These are phyloP conservation scores for Anadara kagoshimensis DNA, from an alignment of 1,140 invertebrate species.

Conservation along the genomic window DNA sequence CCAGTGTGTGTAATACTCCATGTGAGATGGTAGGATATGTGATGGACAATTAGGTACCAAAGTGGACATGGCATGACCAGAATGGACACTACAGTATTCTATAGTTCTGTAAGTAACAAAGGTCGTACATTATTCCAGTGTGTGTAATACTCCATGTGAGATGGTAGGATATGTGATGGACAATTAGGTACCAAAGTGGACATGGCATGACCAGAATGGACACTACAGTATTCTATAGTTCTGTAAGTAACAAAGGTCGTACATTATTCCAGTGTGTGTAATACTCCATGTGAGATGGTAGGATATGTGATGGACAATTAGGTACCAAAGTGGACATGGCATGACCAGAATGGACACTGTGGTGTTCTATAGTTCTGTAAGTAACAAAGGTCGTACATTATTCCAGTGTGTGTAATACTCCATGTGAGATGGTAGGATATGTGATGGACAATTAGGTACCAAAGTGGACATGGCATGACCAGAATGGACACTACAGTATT, in stretches of 20 bases:
- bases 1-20: conserved; percentile 91
- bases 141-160: conserved; percentile 88
- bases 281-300: conserved; percentile 82
- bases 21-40: conserved; percentile 81
- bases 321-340: conserved; percentile 77
- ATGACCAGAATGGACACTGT: conserved; percentile 50
- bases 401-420: conserved; percentile 90
- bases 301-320: conserved; percentile 80
- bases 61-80: conserved; percentile 74
- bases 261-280: conserved; percentile 88
- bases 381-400: conserved; percentile 82
- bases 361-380: conserved; percentile 51
- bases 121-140: conserved; percentile 86
- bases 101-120: conserved; percentile 53
- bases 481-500: conserved; percentile 33
- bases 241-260: conserved; percentile 77
- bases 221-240: conserved; percentile 46
- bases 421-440: conserved; percentile 82
- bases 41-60: conserved; percentile 78
- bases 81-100: conserved; percentile 38
- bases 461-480: conserved; percentile 76
- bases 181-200: conserved; percentile 77
- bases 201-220: conserved; percentile 72
- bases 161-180: conserved; percentile 78
- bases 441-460: conserved; percentile 77